Percentiles rank a stretch among this genome's conserved stretches.
Evolutionary conservation across 2,888 invertebrate genomes (phyloP).

Genomic region (Patella depressa): DNA sequence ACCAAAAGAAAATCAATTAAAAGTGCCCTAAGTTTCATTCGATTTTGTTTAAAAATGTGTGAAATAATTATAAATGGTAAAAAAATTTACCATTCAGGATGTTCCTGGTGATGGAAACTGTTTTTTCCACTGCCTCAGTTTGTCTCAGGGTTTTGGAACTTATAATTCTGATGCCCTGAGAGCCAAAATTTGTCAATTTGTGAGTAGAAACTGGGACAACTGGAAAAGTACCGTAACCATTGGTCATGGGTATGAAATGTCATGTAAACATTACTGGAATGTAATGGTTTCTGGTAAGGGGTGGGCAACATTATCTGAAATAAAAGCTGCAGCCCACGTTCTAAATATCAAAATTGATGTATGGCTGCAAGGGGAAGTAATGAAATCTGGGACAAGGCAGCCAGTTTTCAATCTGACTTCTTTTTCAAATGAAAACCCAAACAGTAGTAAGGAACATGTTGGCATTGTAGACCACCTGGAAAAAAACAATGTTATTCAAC

Average conservation of each 20-base stretch:
- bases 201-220: background rate
- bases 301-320: constrained; percentile 13
- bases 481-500: background rate
- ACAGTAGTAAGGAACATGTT: too few relatives aligned
- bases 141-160: background rate
- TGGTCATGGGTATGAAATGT: background rate
- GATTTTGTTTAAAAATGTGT: too few relatives aligned
- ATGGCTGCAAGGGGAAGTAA: background rate
- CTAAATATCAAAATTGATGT: background rate
- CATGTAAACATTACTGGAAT: background rate
- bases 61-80: too few relatives aligned
- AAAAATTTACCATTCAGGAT: background rate
- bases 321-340: background rate
- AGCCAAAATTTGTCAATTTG: background rate
- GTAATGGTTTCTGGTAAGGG: constrained; percentile 14
- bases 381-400: too few relatives aligned
- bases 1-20: too few relatives aligned
- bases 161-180: too few relatives aligned
- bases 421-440: too few relatives aligned
- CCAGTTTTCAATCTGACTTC: too few relatives aligned
- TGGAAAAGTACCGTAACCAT: background rate
- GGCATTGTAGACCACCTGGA: too few relatives aligned
- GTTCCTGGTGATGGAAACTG: constrained; percentile 3
- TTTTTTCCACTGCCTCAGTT: background rate
- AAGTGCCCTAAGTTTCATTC: too few relatives aligned